A percentile compares a stretch with the other conserved stretches of the same genome.
Evolutionary conservation across 1,140 invertebrate genomes (phyloP).

Genomic region (Galendromus occidentalis): DNA sequence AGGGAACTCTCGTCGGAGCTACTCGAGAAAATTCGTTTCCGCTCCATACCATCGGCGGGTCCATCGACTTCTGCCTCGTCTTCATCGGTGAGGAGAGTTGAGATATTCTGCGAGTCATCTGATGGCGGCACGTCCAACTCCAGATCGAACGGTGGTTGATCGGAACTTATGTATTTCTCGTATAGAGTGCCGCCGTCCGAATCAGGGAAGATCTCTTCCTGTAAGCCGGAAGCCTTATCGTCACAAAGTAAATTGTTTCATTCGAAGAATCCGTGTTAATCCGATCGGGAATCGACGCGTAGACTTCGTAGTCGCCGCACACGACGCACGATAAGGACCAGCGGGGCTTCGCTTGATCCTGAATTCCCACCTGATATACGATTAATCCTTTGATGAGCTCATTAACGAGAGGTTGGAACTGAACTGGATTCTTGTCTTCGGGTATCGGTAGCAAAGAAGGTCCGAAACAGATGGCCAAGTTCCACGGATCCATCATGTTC

Average conservation of each 20-base stretch:
- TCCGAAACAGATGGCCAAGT: constrained; percentile 37
- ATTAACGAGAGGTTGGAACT: constrained; percentile 29
- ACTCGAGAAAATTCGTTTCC: not conserved
- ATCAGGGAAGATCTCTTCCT: constrained; percentile 29
- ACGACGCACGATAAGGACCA: no score
- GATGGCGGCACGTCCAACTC: not conserved
- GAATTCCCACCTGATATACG: constrained; percentile 20
- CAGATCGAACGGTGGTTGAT: constrained; percentile 17
- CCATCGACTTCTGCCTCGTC: constrained; percentile 10
- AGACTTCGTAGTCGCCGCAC: no score
- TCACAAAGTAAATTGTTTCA: not conserved
- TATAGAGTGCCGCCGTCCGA: constrained; percentile 22
- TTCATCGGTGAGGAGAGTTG: constrained; percentile 20
- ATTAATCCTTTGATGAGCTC: constrained; percentile 32
- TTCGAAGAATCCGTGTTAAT: no score
- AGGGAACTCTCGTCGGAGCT: no score
- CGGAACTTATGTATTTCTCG: constrained; percentile 24
- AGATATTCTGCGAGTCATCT: constrained; percentile 13
- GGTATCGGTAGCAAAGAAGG: constrained; percentile 36
- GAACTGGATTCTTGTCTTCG: constrained; percentile 34
- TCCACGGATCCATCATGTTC: constrained; percentile 39
- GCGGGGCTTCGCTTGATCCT: not conserved
- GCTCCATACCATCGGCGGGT: not conserved
- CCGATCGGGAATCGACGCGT: no score
- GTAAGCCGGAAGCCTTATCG: not conserved